Evolutionary conservation across 2,797 vertebrate species (phyloP).

Genomic region (Helarctos malayanus): DNA sequence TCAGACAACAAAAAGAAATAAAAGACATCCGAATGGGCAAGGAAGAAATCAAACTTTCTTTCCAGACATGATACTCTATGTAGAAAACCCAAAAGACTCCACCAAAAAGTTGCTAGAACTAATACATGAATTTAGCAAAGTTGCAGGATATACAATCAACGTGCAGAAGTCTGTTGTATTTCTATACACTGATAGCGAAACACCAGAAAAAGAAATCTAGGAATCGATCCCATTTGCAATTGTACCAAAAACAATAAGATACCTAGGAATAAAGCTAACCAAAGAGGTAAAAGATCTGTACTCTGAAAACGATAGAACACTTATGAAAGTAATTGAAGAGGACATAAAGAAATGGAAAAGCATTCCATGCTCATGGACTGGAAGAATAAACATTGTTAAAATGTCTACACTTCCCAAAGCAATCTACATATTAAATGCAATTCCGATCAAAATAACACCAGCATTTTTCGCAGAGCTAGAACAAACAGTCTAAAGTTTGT

Average conservation of each 20-base stretch:
- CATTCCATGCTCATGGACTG: no score
- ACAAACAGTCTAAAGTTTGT: no score
- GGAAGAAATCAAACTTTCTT: not conserved
- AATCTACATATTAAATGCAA: no score
- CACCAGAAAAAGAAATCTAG: no score
- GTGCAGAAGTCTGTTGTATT: not conserved
- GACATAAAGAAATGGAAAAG: no score
- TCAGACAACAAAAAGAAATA: not conserved
- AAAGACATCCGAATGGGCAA: not conserved
- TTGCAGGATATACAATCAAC: not conserved
- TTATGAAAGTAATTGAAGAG: not conserved
- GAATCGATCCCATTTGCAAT: not conserved
- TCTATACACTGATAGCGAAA: no score
- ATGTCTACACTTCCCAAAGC: no score
- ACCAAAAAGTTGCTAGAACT: not conserved
- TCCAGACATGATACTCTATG: not conserved
- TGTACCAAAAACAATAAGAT: not conserved
- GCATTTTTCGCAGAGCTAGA: no score
- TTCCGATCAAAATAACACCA: no score
- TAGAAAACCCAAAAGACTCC: not conserved
- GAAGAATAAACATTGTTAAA: no score
- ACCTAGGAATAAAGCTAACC: not conserved
- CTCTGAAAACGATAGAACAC: not conserved
- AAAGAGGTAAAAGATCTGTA: not conserved
- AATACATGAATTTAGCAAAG: not conserved